These are phyloP conservation scores for Amphimallon solstitiale DNA, from an alignment of 2,888 invertebrate species.

Conservation along the genomic window DNA sequence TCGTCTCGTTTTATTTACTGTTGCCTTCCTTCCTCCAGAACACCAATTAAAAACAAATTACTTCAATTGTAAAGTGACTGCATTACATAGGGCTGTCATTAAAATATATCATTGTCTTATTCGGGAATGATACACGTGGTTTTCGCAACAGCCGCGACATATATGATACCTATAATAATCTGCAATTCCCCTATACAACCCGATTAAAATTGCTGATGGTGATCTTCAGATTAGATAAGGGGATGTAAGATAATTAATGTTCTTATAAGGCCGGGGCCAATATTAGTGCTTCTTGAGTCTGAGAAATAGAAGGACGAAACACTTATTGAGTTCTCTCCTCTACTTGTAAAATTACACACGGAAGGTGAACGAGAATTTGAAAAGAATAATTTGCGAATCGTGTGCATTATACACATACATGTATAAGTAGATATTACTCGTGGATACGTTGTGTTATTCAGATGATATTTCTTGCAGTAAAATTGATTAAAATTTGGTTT, in stretches of 20 bases:
- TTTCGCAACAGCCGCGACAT: constrained; percentile 36
- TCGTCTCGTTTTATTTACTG: neutral
- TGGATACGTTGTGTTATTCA: too few species aligned
- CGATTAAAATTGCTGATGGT: constrained; percentile 45
- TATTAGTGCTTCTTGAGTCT: constrained; percentile 25
- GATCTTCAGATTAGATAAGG: constrained; percentile 47
- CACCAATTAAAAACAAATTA: constrained; percentile 31
- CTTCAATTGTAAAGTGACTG: constrained; percentile 13
- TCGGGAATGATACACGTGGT: constrained; percentile 32
- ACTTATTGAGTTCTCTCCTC: neutral
- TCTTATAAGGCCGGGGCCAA: constrained; percentile 35
- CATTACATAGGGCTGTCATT: constrained; percentile 35
- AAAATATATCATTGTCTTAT: constrained; percentile 48
- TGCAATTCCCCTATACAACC: constrained; percentile 36
- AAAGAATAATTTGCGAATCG: too few species aligned
- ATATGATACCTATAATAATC: constrained; percentile 47
- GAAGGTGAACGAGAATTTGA: too few species aligned
- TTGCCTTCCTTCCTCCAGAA: constrained; percentile 1
- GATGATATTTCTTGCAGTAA: too few species aligned
- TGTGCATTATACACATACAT: too few species aligned
- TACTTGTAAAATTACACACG: too few species aligned
- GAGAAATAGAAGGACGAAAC: neutral
- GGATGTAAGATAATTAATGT: constrained; percentile 43
- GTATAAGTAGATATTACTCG: too few species aligned
- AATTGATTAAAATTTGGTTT: too few species aligned